phyloP scores from a whole-genome alignment of 2,888 invertebrate genomes.

The Bugulina stolonifera region DNA sequence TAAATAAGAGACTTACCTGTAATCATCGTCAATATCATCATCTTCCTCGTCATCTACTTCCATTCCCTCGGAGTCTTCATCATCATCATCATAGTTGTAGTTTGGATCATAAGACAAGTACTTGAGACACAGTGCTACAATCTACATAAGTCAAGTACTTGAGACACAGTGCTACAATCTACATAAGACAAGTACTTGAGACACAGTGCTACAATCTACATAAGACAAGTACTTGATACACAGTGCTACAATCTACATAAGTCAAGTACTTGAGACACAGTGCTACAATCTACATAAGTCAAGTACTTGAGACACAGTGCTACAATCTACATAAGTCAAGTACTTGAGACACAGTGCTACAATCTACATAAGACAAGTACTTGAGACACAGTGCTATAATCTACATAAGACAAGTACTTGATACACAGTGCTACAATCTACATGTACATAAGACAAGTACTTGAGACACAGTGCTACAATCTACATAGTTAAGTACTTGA shows the following conservation, averaged over 20 bases:
- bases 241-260: slow-evolving; percentile 70
- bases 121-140: slow-evolving; percentile 73
- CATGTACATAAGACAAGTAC: slow-evolving; percentile 83
- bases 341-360: slow-evolving; percentile 78
- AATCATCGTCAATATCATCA: slow-evolving; percentile 59
- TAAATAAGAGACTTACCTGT: slow-evolving; percentile 9
- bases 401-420: slow-evolving; percentile 79
- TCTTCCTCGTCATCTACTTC: slow-evolving; percentile 56
- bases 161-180: slow-evolving; percentile 70
- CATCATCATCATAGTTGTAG: slow-evolving; percentile 84
- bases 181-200: slow-evolving; percentile 84
- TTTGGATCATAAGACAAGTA: slow-evolving; percentile 97
- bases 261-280: slow-evolving; percentile 85
- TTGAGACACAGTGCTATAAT: slow-evolving; percentile 73
- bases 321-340: slow-evolving; percentile 73
- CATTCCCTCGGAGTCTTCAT: slow-evolving; percentile 58
- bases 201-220: slow-evolving; percentile 70
- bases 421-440: slow-evolving; percentile 70
- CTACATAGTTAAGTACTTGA: slow-evolving; percentile 72
- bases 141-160: slow-evolving; percentile 75
- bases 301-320: slow-evolving; percentile 83
- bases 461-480: slow-evolving; percentile 73
- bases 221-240: slow-evolving; percentile 87
- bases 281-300: slow-evolving; percentile 70
- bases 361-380: slow-evolving; percentile 77